Percentiles rank a stretch among this genome's conserved stretches.
Evolutionary conservation across 2,888 invertebrate genomes (phyloP).

Genomic region (Xestia rhomboidea): DNA sequence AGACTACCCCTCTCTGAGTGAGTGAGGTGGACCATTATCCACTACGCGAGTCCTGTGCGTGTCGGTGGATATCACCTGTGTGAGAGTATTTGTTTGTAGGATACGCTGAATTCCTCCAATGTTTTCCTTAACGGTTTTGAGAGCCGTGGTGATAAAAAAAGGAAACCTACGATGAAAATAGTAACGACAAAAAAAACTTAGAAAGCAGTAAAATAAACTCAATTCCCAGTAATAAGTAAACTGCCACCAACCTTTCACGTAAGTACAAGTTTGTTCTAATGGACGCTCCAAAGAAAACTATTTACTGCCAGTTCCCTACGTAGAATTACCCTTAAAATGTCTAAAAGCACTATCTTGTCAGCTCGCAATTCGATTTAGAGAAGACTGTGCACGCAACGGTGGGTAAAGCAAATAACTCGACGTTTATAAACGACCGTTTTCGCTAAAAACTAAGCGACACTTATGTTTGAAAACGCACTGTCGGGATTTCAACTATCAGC

Average conservation of each 20-base stretch:
- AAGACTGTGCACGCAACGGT: constrained; percentile 40
- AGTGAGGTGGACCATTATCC: not conserved
- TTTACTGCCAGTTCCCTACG: constrained; percentile 27
- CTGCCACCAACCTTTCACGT: constrained; percentile 23
- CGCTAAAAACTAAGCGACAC: not conserved
- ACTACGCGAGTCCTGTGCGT: not conserved
- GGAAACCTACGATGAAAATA: not conserved
- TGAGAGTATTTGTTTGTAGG: not conserved
- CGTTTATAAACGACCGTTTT: constrained; percentile 1
- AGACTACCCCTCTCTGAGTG: not conserved
- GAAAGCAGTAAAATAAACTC: constrained; percentile 9
- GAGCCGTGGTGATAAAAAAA: not conserved
- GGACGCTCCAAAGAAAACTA: constrained; percentile 24
- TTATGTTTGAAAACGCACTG: not conserved
- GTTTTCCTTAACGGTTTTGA: not conserved
- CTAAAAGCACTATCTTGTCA: constrained; percentile 59
- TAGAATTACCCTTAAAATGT: constrained; percentile 46
- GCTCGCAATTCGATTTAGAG: constrained; percentile 44
- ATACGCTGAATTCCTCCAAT: not conserved
- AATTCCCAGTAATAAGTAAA: constrained; percentile 17
- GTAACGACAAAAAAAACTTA: not conserved
- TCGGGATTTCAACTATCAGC: not conserved
- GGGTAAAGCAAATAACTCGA: constrained; percentile 42
- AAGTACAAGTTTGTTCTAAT: constrained; percentile 31
- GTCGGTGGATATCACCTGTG: not conserved